Evolutionary conservation across 2,888 invertebrate species (phyloP).

Genomic region (Phanerotoma sp.): DNA sequence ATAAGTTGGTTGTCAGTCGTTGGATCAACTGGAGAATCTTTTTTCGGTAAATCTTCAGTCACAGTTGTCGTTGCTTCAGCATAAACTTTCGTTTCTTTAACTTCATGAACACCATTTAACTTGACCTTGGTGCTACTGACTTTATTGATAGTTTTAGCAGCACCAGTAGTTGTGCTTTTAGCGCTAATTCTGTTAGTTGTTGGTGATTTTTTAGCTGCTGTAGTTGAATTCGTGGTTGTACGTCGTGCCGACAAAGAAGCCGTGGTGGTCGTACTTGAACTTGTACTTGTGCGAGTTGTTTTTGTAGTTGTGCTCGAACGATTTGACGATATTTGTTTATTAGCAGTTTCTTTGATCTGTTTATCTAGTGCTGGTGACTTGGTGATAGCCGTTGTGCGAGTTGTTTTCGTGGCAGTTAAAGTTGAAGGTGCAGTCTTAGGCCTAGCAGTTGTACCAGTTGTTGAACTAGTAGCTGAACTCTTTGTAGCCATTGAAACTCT

Average conservation of each 20-base stretch:
- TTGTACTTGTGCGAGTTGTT: conserved; percentile 28
- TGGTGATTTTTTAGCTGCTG: conserved; percentile 15
- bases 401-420: conserved; percentile 52
- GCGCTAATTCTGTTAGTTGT: conserved; percentile 39
- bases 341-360: conserved; percentile 70
- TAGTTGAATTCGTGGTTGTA: conserved; percentile 31
- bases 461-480: no score
- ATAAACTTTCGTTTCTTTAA: conserved; percentile 30
- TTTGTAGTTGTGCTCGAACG: conserved; percentile 53
- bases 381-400: conserved; percentile 35
- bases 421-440: conserved; percentile 43
- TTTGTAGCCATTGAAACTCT: no score
- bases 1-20: conserved; percentile 53
- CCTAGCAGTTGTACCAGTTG: conserved; percentile 35
- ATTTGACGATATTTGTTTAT: conserved; percentile 66
- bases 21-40: conserved; percentile 59
- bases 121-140: conserved; percentile 27
- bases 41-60: conserved; percentile 56
- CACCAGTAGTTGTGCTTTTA: conserved; percentile 31
- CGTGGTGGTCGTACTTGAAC: conserved; percentile 31
- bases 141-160: conserved; percentile 28
- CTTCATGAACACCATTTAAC: conserved; percentile 47
- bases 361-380: conserved; percentile 59
- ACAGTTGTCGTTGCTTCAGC: conserved; percentile 41
- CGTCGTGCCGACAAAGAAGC: conserved; percentile 37